Evolutionary conservation across 2,113 vertebrate genomes (phyloP), one percentile per base, ranked within the genome.

Genomic region (Orthonyx spaldingii): DNA sequence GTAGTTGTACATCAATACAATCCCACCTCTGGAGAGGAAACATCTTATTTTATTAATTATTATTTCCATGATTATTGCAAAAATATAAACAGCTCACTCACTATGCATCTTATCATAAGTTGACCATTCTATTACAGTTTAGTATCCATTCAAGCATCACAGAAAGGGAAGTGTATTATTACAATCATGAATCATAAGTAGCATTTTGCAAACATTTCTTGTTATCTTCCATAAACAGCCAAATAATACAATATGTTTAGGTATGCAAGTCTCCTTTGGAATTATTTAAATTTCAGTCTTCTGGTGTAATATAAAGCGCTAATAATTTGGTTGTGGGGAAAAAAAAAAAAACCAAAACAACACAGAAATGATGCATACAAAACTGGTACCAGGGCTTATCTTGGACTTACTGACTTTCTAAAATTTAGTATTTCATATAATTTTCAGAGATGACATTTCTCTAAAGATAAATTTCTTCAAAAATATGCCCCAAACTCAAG

Each of bases 171-270:
- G 9, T 26, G 23, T 32, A 68, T 57, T 87, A 90, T 93, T 95
- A 75, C 26, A 87, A 57, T 32, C 7, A 72, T 85, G 79, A 95
- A 92, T 87, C 19, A 24, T 89, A 66, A 27, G 61, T 50, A 41
- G 42, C 30, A 76, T 91, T 95, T 92, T 86, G 52, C 56, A 93
- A 74, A 76, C 27, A 84, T 91, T 70, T 66, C 59, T 87, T 93
- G 42, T 79, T 96, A 77, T 49, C 27, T 79, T 95, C 33, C 30
- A 91, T 91, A 86, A 96, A 69, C 37, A 87, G 41, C 9, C 46
- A 95, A 87, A 95, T 77, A 92, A 93, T 79, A 68, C 37, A 70
- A 30, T 44, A 74, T 13, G n/a, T 86, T 90, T 91, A 95, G n/a
- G 41, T 84, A 56, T 61, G 16, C 33, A 35, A 44, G 18, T 71